A percentile compares a stretch with the other conserved stretches of the same genome.
Evolutionary conservation across 2,888 invertebrate species (phyloP).

Genomic region (Mystacides longicornis): DNA sequence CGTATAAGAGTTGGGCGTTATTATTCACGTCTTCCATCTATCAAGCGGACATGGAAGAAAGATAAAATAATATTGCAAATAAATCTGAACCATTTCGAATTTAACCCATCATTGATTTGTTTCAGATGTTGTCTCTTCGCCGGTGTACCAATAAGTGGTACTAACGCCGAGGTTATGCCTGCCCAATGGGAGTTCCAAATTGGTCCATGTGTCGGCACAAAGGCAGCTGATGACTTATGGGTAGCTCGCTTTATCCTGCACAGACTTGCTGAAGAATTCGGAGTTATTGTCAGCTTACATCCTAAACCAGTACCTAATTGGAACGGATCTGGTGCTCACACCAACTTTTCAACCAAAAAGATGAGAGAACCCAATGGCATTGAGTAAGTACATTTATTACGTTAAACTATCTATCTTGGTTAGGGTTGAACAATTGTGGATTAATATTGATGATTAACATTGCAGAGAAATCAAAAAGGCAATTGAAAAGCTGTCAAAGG

Average conservation of each 20-base stretch:
- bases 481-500: constrained; percentile 80
- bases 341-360: constrained; percentile 79
- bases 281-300: constrained; percentile 60
- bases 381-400: constrained; percentile 43
- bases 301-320: constrained; percentile 73
- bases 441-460: too few relatives aligned
- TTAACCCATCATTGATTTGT: constrained; percentile 16
- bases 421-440: too few relatives aligned
- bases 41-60: too few relatives aligned
- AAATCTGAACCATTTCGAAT: background rate
- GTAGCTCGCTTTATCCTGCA: constrained; percentile 74
- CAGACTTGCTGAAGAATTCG: constrained; percentile 81
- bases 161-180: constrained; percentile 96
- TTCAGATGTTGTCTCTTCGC: constrained; percentile 89
- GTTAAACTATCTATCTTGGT: too few relatives aligned
- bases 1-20: too few relatives aligned
- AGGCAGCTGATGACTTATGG: constrained; percentile 79
- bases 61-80: too few relatives aligned
- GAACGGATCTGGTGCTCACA: constrained; percentile 86
- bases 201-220: constrained; percentile 81
- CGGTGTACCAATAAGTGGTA: constrained; percentile 86
- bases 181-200: constrained; percentile 88
- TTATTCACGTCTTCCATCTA: too few relatives aligned
- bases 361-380: constrained; percentile 81
- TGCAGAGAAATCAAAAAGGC: constrained; percentile 82